Evolutionary conservation across 2,113 vertebrate species (phyloP).

Genomic region (Anser brachyrhynchus): DNA sequence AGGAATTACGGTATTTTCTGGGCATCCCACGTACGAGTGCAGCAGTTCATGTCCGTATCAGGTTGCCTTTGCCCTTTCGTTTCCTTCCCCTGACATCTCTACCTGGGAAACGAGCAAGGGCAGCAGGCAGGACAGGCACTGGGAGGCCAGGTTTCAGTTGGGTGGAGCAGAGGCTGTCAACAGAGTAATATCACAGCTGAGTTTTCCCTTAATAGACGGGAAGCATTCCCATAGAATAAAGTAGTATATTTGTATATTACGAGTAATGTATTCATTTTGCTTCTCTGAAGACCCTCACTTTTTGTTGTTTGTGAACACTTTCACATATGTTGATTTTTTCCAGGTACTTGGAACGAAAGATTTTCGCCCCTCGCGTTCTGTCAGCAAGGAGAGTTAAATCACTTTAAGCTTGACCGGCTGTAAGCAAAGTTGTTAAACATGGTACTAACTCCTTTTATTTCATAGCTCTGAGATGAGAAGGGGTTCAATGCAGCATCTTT

Average conservation of each 20-base stretch:
- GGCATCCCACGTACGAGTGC: slow-evolving; percentile 9
- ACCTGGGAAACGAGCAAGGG: not conserved
- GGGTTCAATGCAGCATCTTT: not conserved
- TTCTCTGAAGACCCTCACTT: slow-evolving; percentile 1
- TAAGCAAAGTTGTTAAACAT: not conserved
- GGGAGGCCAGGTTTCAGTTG: not conserved
- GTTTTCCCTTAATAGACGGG: slow-evolving; percentile 31
- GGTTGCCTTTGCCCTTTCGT: slow-evolving; percentile 9
- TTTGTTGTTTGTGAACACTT: slow-evolving; percentile 16
- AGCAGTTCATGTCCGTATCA: slow-evolving; percentile 18
- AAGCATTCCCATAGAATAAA: slow-evolving; percentile 53
- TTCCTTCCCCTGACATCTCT: not conserved
- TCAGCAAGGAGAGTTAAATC: not conserved
- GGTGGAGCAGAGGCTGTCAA: not conserved
- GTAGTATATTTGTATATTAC: slow-evolving; percentile 61
- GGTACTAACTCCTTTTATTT: not conserved
- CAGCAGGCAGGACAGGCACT: slow-evolving; percentile 13
- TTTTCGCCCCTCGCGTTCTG: not conserved
- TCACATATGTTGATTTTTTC: fast-evolving
- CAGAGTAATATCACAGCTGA: not conserved
- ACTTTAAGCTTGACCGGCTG: not conserved
- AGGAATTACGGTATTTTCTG: not conserved
- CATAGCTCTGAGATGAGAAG: not conserved
- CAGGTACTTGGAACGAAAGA: not conserved
- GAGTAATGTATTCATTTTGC: slow-evolving; percentile 28